These are phyloP conservation scores for Geophilus truncorum DNA, from an alignment of 2,888 invertebrate species.

Conservation along the genomic window DNA sequence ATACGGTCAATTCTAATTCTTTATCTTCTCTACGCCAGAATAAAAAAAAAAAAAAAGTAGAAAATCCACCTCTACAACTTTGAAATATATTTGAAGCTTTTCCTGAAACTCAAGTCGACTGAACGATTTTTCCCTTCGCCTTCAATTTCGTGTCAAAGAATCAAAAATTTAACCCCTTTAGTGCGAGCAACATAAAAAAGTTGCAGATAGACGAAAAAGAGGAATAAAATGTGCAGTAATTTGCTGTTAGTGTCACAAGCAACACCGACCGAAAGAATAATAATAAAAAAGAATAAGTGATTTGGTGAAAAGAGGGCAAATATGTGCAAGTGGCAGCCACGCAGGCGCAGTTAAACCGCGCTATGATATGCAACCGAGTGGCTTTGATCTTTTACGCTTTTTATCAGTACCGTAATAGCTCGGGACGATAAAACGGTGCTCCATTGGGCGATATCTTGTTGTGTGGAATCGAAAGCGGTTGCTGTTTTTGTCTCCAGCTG, in stretches of 20 bases:
- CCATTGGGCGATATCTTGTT: background rate
- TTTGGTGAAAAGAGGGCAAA: constrained; percentile 25
- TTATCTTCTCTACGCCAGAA: background rate
- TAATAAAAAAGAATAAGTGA: constrained; percentile 27
- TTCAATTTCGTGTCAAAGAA: background rate
- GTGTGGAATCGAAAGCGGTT: background rate
- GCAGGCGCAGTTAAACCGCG: background rate
- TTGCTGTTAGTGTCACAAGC: constrained; percentile 9
- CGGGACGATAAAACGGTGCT: background rate
- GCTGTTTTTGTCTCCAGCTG: background rate
- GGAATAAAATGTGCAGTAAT: background rate
- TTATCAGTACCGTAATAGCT: background rate
- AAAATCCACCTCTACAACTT: background rate
- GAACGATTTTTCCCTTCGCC: background rate
- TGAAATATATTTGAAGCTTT: background rate
- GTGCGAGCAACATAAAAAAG: background rate
- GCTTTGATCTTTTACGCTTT: background rate
- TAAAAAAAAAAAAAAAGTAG: background rate
- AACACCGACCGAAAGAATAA: background rate
- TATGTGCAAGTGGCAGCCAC: background rate
- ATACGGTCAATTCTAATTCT: constrained; percentile 25
- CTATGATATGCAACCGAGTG: background rate
- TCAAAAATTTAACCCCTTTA: background rate
- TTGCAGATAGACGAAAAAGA: background rate
- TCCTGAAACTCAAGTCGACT: no score